phyloP scores from a whole-genome alignment of 2,888 invertebrate genomes.

The Meloe dianella region DNA sequence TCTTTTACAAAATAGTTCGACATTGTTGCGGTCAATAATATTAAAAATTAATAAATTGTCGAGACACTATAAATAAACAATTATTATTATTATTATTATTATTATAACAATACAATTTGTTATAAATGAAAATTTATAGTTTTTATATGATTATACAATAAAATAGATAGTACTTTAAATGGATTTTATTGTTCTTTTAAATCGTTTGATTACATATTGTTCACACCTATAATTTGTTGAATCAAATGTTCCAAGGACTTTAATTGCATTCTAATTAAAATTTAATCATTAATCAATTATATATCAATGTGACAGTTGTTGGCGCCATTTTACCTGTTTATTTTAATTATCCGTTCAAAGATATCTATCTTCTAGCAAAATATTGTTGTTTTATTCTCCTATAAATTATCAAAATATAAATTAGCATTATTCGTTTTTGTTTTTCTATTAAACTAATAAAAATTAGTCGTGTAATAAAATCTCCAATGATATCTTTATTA shows the following conservation, averaged over 20 bases:
- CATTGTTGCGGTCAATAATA: background rate
- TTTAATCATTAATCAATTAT: constrained; percentile 13
- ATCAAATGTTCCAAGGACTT: constrained; percentile 10
- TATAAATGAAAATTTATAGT: constrained; percentile 1
- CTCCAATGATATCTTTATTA: background rate
- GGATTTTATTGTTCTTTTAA: background rate
- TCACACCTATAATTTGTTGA: background rate
- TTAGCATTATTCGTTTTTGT: too few species aligned
- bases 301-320: constrained; percentile 12
- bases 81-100: background rate
- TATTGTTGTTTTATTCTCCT: too few species aligned
- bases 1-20: background rate
- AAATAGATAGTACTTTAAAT: too few species aligned
- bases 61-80: background rate
- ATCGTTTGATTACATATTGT: background rate
- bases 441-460: too few species aligned
- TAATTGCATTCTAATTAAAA: background rate
- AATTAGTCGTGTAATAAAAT: background rate
- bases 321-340: constrained; percentile 11
- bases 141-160: too few species aligned
- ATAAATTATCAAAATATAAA: too few species aligned
- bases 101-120: too few species aligned
- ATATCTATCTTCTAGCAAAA: too few species aligned
- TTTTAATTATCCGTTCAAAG: background rate
- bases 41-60: background rate